These are phyloP conservation scores for Dryobates pubescens DNA, from an alignment of 2,797 vertebrate genomes.

Conservation along the genomic window DNA sequence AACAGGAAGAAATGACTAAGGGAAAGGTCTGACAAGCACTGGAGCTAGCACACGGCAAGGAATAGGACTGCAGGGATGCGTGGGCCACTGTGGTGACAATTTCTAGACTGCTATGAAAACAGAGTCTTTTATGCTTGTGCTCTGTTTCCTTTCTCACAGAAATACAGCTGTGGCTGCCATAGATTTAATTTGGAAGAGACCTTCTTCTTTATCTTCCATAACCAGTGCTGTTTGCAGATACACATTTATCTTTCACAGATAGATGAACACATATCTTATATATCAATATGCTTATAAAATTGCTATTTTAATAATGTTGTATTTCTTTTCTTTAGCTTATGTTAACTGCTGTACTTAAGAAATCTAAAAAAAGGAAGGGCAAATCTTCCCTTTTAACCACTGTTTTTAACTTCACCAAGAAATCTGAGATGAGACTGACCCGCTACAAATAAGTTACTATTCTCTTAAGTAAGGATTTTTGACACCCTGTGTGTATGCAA, in stretches of 20 bases:
- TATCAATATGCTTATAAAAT: no score
- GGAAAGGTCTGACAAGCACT: not conserved
- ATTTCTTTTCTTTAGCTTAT: not conserved
- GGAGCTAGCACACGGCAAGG: not conserved
- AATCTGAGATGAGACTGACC: not conserved
- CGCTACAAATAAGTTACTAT: not conserved
- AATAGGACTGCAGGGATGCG: not conserved
- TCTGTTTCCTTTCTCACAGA: not conserved
- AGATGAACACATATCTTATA: no score
- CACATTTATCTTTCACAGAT: not conserved
- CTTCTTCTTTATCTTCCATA: not conserved
- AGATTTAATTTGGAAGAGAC: not conserved
- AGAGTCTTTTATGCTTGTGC: not conserved
- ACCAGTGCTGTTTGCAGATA: not conserved
- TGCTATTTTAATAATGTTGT: not conserved
- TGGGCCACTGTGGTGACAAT: not conserved
- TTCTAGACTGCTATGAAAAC: not conserved
- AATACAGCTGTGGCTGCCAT: not conserved
- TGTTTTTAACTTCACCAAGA: not conserved
- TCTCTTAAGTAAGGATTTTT: not conserved
- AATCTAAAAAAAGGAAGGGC: not conserved
- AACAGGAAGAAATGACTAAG: not conserved
- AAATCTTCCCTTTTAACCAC: not conserved
- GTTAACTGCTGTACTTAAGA: not conserved
- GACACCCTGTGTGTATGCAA: no score